Evolutionary conservation across 2,888 invertebrate genomes (phyloP), one percentile per base, ranked within the genome.

Genomic region (Apodemia duryi): DNA sequence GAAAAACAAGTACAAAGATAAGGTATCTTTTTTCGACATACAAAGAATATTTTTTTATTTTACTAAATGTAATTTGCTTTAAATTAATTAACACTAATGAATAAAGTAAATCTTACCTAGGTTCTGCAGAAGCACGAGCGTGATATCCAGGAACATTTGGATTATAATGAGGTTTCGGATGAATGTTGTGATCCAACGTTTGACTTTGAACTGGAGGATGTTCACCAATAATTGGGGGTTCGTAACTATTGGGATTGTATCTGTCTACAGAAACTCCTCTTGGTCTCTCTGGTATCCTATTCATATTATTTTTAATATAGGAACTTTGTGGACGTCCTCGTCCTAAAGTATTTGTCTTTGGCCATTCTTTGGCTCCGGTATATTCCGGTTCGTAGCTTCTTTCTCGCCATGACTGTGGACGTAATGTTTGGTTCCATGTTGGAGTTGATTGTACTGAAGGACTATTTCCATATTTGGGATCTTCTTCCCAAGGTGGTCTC

Each of bases 121-220:
- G 85, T 86, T 91, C 91, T 79, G 84, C 90, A 77, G 91, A 89
- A 75, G 86, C 85, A 80, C 87, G 90, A 67, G 82, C 80, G 73
- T 85, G 91, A 76, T 84, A 93, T 77, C 85, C 93, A 80, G 88
- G 91, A 75, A 86, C 86, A 67, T 80, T 86, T n/a, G 86, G 92
- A 78, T 89, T 90, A 73, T 89, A 87, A 71, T 88, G 84, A 63
- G 81, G 79, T 67, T 81, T 81, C 21, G 73, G 70, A 57, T 85
- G 87, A 41, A 88, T 84, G 6, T 80, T 71, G 3, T 85, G 88
- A 67, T 86, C 84, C 77, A 92, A 80, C 2, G 91, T 91, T 70
- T 93, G 92, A 67, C 88, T 83, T 71, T 88, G 92, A 66, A 91
- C 92, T 0, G 91, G 90, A 0, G 87, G 84, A 68, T 91, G 88